Base-by-base conservation (phyloP, 2,113 vertebrate species). In the Mesitornis unicolor region DNA sequence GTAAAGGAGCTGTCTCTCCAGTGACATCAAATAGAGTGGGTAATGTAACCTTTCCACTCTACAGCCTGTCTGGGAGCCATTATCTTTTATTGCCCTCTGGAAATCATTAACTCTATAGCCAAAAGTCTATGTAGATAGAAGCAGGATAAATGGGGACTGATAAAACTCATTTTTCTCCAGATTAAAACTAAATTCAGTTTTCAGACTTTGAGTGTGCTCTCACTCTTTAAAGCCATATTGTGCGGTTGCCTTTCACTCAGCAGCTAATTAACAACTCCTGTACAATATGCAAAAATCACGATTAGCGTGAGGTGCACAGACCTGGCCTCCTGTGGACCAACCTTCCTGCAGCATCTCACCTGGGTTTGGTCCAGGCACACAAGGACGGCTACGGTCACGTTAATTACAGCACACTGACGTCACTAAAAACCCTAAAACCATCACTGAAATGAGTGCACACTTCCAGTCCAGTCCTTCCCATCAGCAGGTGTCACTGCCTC, bases 21-120 rank as follows among this genome's bases (percentile, higher is more conserved):
- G 40, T 4, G 38, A 11, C 17, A 7, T 29, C 7, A 9, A 26
- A n/a, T 13, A 28, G 60, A 57, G 61, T 5, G 2, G 2, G 57
- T 17, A 36, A 31, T 0, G 5, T 10, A 47, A 76, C 51, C 56
- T 38, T 38, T 50, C 64, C 38, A n/a, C 50, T 8, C 8, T 9
- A 13, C 1, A 1, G 31, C 53, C 36, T 13, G 4, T 17, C 53
- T 47, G 59, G 19, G 31, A 70, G 53, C 28, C n/a, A 33, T 48
- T 36, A 31, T 6, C 47, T 71, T 76, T 80, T 65, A 64, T 35
- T 78, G 51, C 38, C 35, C 51, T 28, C 60, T 75, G 61, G 61
- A 45, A 93, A 92, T 95, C 56, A 85, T 96, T 96, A 92, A 92
- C 87, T 36, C 56, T 2, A 7, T 4, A 29, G 13, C 56, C 48